These are phyloP conservation scores for Orius insidiosus DNA, from an alignment of 1,140 invertebrate genomes.

Conservation along the genomic window DNA sequence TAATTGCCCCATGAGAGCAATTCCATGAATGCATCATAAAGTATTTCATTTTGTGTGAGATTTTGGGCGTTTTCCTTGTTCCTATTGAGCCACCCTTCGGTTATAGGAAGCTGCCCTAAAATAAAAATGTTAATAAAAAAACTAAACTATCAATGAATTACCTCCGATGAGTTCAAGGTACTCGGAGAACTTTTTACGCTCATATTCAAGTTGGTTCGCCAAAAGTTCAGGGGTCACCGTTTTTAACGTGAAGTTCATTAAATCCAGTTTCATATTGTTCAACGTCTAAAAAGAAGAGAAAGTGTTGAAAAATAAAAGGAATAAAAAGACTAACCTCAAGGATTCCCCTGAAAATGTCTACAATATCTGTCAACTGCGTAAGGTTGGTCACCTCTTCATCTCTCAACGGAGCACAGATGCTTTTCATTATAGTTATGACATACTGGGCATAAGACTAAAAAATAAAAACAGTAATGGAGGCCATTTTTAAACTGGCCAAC, in stretches of 20 bases:
- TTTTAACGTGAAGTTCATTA: constrained; percentile 85
- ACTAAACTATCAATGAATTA: too few species aligned
- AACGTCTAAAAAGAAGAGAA: constrained; percentile 36
- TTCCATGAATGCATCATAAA: constrained; percentile 9
- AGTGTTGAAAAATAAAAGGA: too few species aligned
- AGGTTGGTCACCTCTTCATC: constrained; percentile 75
- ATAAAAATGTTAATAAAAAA: too few species aligned
- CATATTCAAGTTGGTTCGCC: constrained; percentile 71
- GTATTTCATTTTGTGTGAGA: neutral
- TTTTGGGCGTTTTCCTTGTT: neutral
- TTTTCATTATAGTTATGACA: constrained; percentile 71
- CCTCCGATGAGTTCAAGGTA: constrained; percentile 34
- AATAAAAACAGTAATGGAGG: too few species aligned
- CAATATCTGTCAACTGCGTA: constrained; percentile 51
- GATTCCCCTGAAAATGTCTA: constrained; percentile 76
- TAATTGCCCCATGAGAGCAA: constrained; percentile 1
- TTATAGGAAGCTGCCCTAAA: neutral
- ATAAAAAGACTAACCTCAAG: constrained; percentile 32
- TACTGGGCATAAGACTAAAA: constrained; percentile 57
- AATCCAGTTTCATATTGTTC: constrained; percentile 82
- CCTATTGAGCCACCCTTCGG: constrained; percentile 9
- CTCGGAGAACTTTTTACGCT: constrained; percentile 80
- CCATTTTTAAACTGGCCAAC: too few species aligned
- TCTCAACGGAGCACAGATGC: constrained; percentile 76
- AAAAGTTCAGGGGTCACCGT: constrained; percentile 76